Percentiles rank a stretch among this genome's conserved stretches.
phyloP scores from a whole-genome alignment of 2,113 vertebrate genomes.

The Phodopus roborovskii region DNA sequence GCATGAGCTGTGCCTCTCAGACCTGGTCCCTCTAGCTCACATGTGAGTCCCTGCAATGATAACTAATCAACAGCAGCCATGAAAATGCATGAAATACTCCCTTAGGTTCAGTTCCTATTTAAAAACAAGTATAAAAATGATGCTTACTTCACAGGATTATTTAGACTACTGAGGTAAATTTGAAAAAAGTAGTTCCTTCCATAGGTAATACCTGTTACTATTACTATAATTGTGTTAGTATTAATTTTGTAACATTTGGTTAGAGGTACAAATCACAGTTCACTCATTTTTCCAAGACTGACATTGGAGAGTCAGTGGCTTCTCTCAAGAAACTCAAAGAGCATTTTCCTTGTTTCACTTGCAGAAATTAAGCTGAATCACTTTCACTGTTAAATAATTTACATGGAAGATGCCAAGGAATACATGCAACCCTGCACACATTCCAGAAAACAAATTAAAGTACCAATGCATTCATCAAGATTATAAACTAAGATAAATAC shows the following conservation, averaged over 20 bases:
- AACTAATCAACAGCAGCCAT: background rate
- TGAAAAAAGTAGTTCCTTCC: background rate
- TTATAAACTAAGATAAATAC: background rate
- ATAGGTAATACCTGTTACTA: background rate
- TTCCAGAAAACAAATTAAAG: background rate
- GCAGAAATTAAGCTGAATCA: background rate
- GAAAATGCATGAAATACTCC: background rate
- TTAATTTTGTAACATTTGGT: background rate
- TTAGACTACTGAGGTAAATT: background rate
- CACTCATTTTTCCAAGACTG: background rate
- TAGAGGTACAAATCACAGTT: background rate
- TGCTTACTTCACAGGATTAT: background rate
- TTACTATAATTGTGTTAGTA: background rate
- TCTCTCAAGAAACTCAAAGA: background rate
- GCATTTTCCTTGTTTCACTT: background rate
- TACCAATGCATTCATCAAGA: background rate
- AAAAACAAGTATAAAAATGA: slow-evolving; percentile 16
- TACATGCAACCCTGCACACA: background rate
- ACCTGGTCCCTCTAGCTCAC: background rate
- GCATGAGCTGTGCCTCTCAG: background rate
- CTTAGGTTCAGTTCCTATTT: background rate
- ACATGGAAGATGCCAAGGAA: background rate
- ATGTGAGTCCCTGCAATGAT: background rate
- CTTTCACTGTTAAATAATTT: background rate
- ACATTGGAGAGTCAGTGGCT: background rate